phyloP scores from a whole-genome alignment of 1,140 invertebrate species.

The Hermetia illucens region DNA sequence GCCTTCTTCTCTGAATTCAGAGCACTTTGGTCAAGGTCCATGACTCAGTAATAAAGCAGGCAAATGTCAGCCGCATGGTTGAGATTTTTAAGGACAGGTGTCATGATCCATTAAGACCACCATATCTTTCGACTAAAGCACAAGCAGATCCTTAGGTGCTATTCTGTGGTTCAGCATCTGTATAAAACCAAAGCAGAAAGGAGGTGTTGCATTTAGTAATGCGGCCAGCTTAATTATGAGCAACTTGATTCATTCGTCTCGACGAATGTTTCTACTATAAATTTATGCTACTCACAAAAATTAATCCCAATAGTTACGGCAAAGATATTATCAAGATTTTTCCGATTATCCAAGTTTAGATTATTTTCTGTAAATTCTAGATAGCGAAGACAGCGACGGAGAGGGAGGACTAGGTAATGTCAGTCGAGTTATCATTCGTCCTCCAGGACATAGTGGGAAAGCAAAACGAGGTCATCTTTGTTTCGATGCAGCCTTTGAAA shows the following conservation, averaged over 20 bases:
- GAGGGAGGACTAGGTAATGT: constrained; percentile 92
- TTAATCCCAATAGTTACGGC: too few species aligned
- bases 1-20: too few species aligned
- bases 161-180: too few species aligned
- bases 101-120: too few species aligned
- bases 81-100: too few species aligned
- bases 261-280: constrained; percentile 1
- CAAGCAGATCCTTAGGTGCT: too few species aligned
- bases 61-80: too few species aligned
- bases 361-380: constrained; percentile 35
- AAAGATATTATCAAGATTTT: not conserved
- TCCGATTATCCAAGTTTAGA: not conserved
- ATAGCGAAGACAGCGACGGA: constrained; percentile 89
- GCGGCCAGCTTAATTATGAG: constrained; percentile 3
- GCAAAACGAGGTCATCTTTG: constrained; percentile 71
- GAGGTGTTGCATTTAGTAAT: constrained; percentile 4
- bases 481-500: constrained; percentile 96
- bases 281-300: not conserved
- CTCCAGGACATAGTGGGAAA: constrained; percentile 86
- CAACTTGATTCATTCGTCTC: constrained; percentile 11
- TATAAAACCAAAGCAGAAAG: too few species aligned
- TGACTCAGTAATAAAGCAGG: too few species aligned
- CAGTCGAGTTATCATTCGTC: constrained; percentile 78
- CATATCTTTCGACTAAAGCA: too few species aligned
- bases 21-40: too few species aligned